Evolutionary conservation across 2,113 vertebrate species (phyloP), one percentile per base, ranked within the genome.

Genomic region (Alethe diademata): DNA sequence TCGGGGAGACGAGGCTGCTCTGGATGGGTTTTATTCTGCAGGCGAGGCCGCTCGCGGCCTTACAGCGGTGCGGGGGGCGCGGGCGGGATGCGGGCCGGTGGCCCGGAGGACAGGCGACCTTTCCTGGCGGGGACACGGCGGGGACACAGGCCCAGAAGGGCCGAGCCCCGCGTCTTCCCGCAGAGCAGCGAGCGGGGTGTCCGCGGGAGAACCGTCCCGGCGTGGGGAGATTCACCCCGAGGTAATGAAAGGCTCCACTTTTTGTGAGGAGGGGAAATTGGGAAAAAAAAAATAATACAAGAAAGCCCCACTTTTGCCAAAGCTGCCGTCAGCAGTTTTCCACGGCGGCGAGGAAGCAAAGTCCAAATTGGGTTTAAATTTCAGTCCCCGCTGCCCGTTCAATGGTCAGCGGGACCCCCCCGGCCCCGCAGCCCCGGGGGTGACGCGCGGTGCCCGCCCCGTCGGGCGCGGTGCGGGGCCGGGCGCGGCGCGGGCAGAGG

Each of bases 361-460:
- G 95, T 96, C 95, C 95, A 62, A 91, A 84, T n/a, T 17, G 48
- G 42, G 92, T 94, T 86, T 84, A 93, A 93, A 89, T 95, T 89
- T 95, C 92, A 94, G 66, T 61, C 60, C 64, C n/a, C 12, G 58
- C 3, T 58, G 66, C 62, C 47, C 35, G 87, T 90, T 84, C 90
- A 94, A 74, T 90, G 91, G 88, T 93, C 91, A 91, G 72, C 5
- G 47, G 80, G 53, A 48, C 70, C 13, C 45, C 45, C 91, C 80
- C 90, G 67, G 78, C 83, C 74, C 48, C 45, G 40, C 71, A 61
- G 92, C 20, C 64, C n/a, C 31, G 62, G 42, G 48, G 38, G 48
- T 19, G 11, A 51, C 4, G 43, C 13, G 38, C 22, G 36, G 48
- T 50, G 88, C 48, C 65, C 79, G 48, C 79, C 90, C 64, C 73